A percentile compares a stretch with the other conserved stretches of the same genome.
Conservation (phyloP, 2,888 invertebrate genomes). For the Caenorhabditis afra region DNA sequence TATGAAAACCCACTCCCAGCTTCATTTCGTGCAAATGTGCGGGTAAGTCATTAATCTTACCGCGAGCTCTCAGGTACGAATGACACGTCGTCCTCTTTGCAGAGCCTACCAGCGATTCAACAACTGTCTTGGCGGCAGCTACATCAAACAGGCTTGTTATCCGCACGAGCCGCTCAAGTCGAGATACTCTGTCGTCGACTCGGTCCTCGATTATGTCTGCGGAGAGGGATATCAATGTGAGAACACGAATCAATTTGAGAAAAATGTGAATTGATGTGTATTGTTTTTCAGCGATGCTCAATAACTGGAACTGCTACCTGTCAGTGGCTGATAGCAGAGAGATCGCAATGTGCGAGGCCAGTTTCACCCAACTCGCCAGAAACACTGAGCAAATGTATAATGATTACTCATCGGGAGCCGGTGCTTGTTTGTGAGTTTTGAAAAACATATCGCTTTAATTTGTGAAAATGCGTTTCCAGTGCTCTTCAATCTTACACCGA, state of each 20-base stretch:
- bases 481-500: slow-evolving; percentile 72
- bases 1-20: slow-evolving; percentile 65
- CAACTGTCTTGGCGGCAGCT: slow-evolving; percentile 66
- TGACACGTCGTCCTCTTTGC: slow-evolving; percentile 23
- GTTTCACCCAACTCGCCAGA: slow-evolving; percentile 59
- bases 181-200: slow-evolving; percentile 67
- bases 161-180: slow-evolving; percentile 70
- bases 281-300: slow-evolving; percentile 66
- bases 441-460: too few relatives aligned
- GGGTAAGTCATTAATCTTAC: slow-evolving; percentile 60
- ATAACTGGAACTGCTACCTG: slow-evolving; percentile 72
- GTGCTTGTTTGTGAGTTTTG: slow-evolving; percentile 69
- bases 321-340: slow-evolving; percentile 65
- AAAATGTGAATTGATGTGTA: not conserved
- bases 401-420: slow-evolving; percentile 64
- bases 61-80: too few relatives aligned
- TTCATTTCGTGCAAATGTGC: slow-evolving; percentile 70
- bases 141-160: slow-evolving; percentile 69
- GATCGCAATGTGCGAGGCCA: slow-evolving; percentile 64
- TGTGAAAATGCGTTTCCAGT: slow-evolving; percentile 57
- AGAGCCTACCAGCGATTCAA: slow-evolving; percentile 71
- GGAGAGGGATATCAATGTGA: slow-evolving; percentile 70
- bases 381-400: slow-evolving; percentile 66
- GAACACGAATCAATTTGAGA: not conserved
- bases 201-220: slow-evolving; percentile 70